Base-by-base conservation (phyloP, 2,113 vertebrate species). In the Camelus bactrianus region DNA sequence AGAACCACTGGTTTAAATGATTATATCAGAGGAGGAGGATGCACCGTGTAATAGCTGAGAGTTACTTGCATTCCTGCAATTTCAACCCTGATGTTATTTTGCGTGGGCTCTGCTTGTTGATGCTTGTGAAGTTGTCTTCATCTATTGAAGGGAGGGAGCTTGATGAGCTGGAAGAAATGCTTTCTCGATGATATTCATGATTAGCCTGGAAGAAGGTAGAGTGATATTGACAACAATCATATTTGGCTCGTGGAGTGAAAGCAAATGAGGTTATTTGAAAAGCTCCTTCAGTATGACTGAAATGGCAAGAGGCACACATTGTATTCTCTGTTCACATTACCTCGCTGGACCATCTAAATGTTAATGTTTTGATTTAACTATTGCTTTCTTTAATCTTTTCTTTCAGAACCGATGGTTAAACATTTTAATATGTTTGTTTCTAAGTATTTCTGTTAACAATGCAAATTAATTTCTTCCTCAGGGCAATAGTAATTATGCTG, bases 381-480 rank as follows among this genome's bases (percentile, higher is more conserved):
- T 94, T 75, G 58, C n/a, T 94, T 93, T 32, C 64, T 86, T 94
- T 89, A 94, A 91, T 91, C 72, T 67, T 16, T 73, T 91, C 58
- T 69, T 87, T 97, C 95, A 83, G 91, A 96, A 91, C 32, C 67
- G n/a, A 86, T 93, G 64, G 56, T 79, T 95, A 89, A 95, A 91
- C 62, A 92, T 95, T 96, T 91, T 96, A 93, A 93, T 90, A 94
- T 96, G 62, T 93, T 97, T 93, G 67, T 97, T 89, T 97, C 65
- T 93, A 91, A 89, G 64, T 86, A 96, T 95, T 97, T 96, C 86
- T 89, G 75, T 95, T 96, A 86, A 93, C 60, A 95, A 56, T 95
- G 79, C 87, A 95, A 94, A 94, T 91, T 97, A 77, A 86, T 92
- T 96, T 96, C 35, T 94, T 79, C 94, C 70, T 95, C 20, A 67